Conservation (phyloP, 2,888 invertebrate species). For the Ochlodes sylvanus region DNA sequence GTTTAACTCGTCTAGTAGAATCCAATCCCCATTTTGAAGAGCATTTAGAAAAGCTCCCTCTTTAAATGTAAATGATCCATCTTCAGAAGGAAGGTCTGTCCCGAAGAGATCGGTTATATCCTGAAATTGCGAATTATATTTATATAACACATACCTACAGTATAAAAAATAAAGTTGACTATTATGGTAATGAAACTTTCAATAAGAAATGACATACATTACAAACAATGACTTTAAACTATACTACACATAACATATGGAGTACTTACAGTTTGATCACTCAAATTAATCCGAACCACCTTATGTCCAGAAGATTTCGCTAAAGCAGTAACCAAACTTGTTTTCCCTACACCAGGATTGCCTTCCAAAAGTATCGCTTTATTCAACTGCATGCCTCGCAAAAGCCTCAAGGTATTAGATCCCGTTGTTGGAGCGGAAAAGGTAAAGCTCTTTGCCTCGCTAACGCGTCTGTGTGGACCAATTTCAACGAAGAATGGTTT, state of each 20-base stretch:
- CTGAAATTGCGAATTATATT: conserved; percentile 65
- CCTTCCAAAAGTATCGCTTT: conserved; percentile 98
- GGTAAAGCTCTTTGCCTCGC: conserved; percentile 82
- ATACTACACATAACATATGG: not conserved
- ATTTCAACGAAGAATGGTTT: conserved; percentile 90
- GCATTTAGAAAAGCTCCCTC: conserved; percentile 98
- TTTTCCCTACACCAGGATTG: conserved; percentile 99
- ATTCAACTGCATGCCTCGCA: conserved; percentile 95
- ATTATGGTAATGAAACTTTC: too few relatives aligned
- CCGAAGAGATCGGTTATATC: conserved; percentile 99
- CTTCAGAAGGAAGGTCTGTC: conserved; percentile 97
- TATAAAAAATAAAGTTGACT: too few relatives aligned
- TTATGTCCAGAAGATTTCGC: conserved; percentile 93
- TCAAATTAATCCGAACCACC: conserved; percentile 97
- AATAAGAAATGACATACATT: too few relatives aligned
- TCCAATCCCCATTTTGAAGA: conserved; percentile 97
- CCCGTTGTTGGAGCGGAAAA: conserved; percentile 92
- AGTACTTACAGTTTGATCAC: conserved; percentile 96
- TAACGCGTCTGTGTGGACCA: conserved; percentile 65
- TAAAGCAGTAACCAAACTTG: conserved; percentile 95
- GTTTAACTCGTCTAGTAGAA: conserved; percentile 98
- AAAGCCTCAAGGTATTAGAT: conserved; percentile 92
- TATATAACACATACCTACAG: too few relatives aligned
- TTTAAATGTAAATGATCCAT: conserved; percentile 97
- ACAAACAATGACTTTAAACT: not conserved